Evolutionary conservation across 1,140 invertebrate species (phyloP), one percentile per base, ranked within the genome.

Genomic region (Globodera rostochiensis): DNA sequence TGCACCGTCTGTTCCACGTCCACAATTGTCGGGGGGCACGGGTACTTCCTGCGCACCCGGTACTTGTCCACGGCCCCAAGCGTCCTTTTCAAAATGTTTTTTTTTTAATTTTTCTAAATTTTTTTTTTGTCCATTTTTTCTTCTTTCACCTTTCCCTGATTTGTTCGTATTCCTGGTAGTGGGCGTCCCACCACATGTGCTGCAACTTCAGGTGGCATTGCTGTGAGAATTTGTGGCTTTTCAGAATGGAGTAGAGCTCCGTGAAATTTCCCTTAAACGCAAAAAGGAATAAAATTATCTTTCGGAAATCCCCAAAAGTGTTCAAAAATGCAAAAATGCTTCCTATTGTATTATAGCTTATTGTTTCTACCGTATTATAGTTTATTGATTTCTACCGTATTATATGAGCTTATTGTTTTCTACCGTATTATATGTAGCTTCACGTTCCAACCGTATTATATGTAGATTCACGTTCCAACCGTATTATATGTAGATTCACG

Each of bases 1-100:
- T 99, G 97, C n/a, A 96, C 99, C 92, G 98, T 99, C 91, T 99
- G 97, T 89, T 99, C 97, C n/a, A 98, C 98, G 91, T 99, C 97
- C 97, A 96, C 87, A 83, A 99, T 99, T 2, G 97, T 99, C 71
- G 96, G 91, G 46, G 98, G 98, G 86, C 98, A 91, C 0, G 98
- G 98, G 89, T 97, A 98, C 94, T 99, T 99, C 93, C 99, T 99
- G 0, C 92, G 86, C 6, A 99, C 97, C n/a, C 98, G 92, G 92
- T 99, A 99, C 91, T 99, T 99, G 91, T 99, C 98, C 2, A 99
- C 98, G 1, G 98, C 97, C 0, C 98, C 98, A 3, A 99, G 92
- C 15, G 96, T 95, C 84, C 97, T 92, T 3, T 36, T 36, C 3
- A 36, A 80, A 89, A 50, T 74, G 47, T 74, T 74, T n/a, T 74